Percentiles rank a stretch among this genome's conserved stretches.
Conservation (phyloP, 2,888 invertebrate species). For the Clostera curtula region DNA sequence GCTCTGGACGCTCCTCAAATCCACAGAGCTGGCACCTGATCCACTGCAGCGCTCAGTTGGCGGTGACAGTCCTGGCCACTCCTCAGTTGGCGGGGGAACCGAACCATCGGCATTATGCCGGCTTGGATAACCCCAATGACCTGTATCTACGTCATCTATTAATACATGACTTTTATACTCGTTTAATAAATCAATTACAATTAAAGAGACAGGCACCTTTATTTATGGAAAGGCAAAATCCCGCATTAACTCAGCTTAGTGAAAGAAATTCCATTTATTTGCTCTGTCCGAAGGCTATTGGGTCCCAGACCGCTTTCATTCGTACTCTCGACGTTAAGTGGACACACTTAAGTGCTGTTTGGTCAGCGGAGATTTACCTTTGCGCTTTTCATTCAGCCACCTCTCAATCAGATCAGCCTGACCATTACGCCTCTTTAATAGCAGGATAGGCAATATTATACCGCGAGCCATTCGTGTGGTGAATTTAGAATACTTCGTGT, state of each 20-base stretch:
- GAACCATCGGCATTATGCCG: too few relatives aligned
- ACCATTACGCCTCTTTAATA: too few relatives aligned
- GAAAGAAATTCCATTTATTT: constrained; percentile 59
- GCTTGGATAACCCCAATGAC: too few relatives aligned
- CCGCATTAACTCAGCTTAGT: constrained; percentile 26
- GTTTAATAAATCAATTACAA: constrained; percentile 12
- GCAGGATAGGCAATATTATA: too few relatives aligned
- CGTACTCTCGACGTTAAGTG: constrained; percentile 57
- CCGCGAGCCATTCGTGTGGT: too few relatives aligned
- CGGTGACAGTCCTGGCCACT: too few relatives aligned
- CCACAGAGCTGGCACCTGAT: too few relatives aligned
- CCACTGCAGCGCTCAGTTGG: too few relatives aligned
- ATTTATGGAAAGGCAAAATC: constrained; percentile 33
- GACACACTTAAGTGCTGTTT: constrained; percentile 69
- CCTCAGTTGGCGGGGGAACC: too few relatives aligned
- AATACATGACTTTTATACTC: constrained; percentile 9
- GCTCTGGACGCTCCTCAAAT: too few relatives aligned
- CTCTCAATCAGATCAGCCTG: constrained; percentile 60
- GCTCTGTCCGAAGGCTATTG: constrained; percentile 42
- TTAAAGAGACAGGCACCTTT: constrained; percentile 21
- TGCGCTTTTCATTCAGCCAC: constrained; percentile 61
- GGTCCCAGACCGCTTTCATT: constrained; percentile 42
- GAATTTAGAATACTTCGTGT: too few relatives aligned
- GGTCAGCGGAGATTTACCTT: constrained; percentile 69
- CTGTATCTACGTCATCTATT: too few relatives aligned